Conservation (phyloP, 2,113 vertebrate genomes). For the Meriones unguiculatus region DNA sequence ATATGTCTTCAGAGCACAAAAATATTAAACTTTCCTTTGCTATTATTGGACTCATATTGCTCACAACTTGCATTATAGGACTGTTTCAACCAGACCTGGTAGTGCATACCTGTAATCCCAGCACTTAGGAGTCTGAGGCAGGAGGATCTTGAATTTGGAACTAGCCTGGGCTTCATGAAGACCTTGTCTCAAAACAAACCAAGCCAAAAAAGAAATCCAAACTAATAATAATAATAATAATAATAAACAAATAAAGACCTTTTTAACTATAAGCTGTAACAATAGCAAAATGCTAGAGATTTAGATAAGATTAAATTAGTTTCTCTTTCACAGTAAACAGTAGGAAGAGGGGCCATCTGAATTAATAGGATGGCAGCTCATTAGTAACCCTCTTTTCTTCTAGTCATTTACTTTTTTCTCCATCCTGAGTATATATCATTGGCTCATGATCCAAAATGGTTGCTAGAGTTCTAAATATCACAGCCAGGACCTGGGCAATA, state of each 20-base stretch:
- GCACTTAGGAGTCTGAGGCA: not conserved
- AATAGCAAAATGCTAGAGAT: not conserved
- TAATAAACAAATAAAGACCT: not conserved
- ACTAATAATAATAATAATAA: not conserved
- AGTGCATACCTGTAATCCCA: not conserved
- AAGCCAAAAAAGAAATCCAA: not conserved
- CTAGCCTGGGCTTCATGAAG: not conserved
- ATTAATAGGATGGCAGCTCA: not conserved
- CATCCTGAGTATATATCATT: not conserved
- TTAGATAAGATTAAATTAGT: not conserved
- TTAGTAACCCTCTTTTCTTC: not conserved
- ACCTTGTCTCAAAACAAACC: not conserved
- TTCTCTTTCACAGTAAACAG: not conserved
- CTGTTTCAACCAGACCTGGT: not conserved
- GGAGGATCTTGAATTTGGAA: not conserved
- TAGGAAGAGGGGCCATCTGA: not conserved
- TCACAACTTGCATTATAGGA: not conserved
- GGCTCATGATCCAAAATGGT: not conserved
- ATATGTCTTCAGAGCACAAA: not conserved
- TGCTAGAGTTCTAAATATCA: not conserved
- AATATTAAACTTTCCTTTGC: not conserved
- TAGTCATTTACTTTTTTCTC: not conserved
- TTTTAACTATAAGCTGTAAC: not conserved
- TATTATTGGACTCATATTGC: not conserved
- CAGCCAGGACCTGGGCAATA: not conserved